phyloP scores from a whole-genome alignment of 2,797 vertebrate genomes.

The Crenuchus spilurus region DNA sequence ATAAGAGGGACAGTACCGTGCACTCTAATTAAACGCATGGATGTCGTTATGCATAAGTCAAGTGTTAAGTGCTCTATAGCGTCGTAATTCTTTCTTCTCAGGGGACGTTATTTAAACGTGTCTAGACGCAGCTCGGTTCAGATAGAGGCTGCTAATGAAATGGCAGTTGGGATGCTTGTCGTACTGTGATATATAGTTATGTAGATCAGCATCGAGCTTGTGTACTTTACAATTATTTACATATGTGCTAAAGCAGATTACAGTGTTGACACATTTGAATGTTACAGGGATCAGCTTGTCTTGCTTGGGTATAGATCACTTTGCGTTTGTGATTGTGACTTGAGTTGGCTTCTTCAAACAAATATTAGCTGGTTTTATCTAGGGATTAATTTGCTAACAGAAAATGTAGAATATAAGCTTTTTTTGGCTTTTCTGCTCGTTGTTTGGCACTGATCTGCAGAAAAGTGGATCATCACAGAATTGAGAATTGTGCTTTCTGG shows the following conservation, averaged over 20 bases:
- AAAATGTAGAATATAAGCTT: too few relatives aligned
- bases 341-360: slow-evolving; percentile 35
- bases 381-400: too few relatives aligned
- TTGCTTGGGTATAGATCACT: background rate
- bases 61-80: slow-evolving; percentile 52
- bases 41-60: slow-evolving; percentile 48
- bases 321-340: slow-evolving; percentile 10
- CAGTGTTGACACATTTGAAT: slow-evolving; percentile 28
- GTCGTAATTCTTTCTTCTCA: slow-evolving; percentile 32
- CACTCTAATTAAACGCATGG: slow-evolving; percentile 53
- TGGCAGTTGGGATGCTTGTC: slow-evolving; percentile 9
- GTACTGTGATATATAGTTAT: slow-evolving; percentile 3
- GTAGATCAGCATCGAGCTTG: slow-evolving; percentile 13
- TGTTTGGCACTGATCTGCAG: too few relatives aligned
- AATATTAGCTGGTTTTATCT: slow-evolving; percentile 10
- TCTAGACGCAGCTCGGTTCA: slow-evolving; percentile 31
- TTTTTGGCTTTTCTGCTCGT: too few relatives aligned
- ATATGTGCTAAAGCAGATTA: slow-evolving; percentile 35
- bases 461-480: too few relatives aligned
- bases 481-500: too few relatives aligned
- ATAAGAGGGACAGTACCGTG: slow-evolving; percentile 45
- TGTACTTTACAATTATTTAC: slow-evolving; percentile 26
- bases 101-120: slow-evolving; percentile 27
- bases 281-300: slow-evolving; percentile 23
- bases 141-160: slow-evolving; percentile 33